Evolutionary conservation across 2,888 invertebrate genomes (phyloP).

Genomic region (Drosophila acutilabella): DNA sequence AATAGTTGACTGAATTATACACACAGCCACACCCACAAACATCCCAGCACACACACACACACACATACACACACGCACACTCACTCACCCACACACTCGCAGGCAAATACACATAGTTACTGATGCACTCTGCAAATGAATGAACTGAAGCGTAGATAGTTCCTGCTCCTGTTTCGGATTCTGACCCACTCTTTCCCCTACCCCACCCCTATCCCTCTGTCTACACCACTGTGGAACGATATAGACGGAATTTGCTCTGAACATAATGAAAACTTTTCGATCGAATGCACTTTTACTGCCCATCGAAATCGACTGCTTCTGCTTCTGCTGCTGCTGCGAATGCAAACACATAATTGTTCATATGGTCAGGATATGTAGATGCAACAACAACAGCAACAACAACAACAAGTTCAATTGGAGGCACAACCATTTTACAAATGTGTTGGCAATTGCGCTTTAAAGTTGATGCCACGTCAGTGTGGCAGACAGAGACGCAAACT

Average conservation of each 20-base stretch:
- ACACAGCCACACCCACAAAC: conserved; percentile 20
- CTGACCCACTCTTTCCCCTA: neutral
- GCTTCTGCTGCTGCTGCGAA: conserved; percentile 31
- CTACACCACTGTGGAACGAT: neutral
- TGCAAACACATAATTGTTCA: conserved; percentile 73
- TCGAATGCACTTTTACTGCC: conserved; percentile 71
- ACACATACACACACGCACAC: conserved; percentile 18
- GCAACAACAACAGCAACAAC: conserved; percentile 34
- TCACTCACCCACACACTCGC: conserved; percentile 30
- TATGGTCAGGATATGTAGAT: conserved; percentile 64
- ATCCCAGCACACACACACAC: conserved; percentile 29
- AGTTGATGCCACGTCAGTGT: conserved; percentile 55
- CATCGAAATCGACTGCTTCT: conserved; percentile 48
- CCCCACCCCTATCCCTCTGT: neutral
- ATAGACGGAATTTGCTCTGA: conserved; percentile 34
- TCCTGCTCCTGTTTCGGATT: conserved; percentile 23
- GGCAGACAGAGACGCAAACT: conserved; percentile 9
- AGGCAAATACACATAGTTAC: conserved; percentile 10
- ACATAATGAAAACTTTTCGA: conserved; percentile 79
- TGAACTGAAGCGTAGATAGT: conserved; percentile 74
- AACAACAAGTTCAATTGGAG: conserved; percentile 26
- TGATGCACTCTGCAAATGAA: conserved; percentile 64
- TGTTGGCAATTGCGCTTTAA: conserved; percentile 70
- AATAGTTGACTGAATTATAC: conserved; percentile 76
- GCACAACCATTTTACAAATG: conserved; percentile 58